Evolutionary conservation across 2,113 vertebrate species (phyloP), one percentile per base, ranked within the genome.

Genomic region (Hippocampus comes): DNA sequence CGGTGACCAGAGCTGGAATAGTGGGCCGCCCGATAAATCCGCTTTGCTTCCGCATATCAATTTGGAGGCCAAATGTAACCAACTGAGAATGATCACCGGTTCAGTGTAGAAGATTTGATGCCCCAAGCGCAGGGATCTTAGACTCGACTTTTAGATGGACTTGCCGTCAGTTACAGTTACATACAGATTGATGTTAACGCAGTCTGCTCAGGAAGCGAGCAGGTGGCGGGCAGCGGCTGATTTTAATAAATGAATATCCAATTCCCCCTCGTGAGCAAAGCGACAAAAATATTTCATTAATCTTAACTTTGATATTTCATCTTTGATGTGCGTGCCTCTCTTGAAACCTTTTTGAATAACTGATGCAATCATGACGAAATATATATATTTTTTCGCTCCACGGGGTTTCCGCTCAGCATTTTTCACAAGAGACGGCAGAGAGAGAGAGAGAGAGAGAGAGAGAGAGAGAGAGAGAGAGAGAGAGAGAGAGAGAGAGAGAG

Each of bases 51-150:
- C 79, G 75, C 73, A 74, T 72, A 85, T 87, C 63, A 85, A 89
- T 83, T 82, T 72, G 67, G 64, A 86, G 81, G 77, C 61, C 80
- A 82, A 83, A 81, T 72, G 76, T 79, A 76, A 74, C 80, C 78
- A 85, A 88, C 25, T 68, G 74, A 67, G 10, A 78, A 70, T 64
- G 67, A 84, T 87, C 80, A 78, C 82, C 86, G 72, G 74, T 77
- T 82, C n/a, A 72, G 53, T 66, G 75, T 18, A 49, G 60, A 68
- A 49, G 64, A 72, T 9, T 49, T 25, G 51, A 64, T 11, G 30
- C 70, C 76, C 71, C 49, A 55, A 76, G 78, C 25, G 5, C 11
- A 9, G 18, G 46, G 38, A 74, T 71, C 57, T 74, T 61, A 63
- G 42, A 18, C 27, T 20, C 73, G 43, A 17, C 43, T 68, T 61